Percentiles rank a stretch among this genome's conserved stretches.
phyloP scores from a whole-genome alignment of 2,888 invertebrate species.

The Cephus pygmeus region DNA sequence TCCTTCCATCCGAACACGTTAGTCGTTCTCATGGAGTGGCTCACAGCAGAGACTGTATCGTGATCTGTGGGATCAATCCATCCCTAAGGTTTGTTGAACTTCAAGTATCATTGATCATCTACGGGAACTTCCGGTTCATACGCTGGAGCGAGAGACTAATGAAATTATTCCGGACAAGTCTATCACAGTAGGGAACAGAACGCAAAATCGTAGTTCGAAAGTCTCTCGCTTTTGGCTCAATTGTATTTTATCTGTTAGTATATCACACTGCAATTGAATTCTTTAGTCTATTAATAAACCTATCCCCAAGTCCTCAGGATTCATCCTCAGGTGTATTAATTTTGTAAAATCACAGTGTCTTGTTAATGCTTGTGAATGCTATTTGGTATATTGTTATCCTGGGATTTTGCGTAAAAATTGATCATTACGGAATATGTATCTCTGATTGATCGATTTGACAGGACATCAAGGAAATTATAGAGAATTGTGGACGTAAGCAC shows the following conservation, averaged over 20 bases:
- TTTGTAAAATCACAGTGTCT: background rate
- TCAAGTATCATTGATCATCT: background rate
- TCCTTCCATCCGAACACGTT: constrained; percentile 60
- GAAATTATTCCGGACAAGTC: background rate
- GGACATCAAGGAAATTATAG: constrained; percentile 87
- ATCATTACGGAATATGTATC: background rate
- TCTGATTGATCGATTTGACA: constrained; percentile 60
- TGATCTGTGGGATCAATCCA: constrained; percentile 72
- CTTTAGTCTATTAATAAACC: background rate
- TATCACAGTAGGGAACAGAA: background rate
- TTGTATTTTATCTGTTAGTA: background rate
- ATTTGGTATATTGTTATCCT: background rate
- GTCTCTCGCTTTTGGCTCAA: background rate
- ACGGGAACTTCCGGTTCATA: background rate
- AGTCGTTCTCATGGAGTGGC: constrained; percentile 87
- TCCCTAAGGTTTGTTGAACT: constrained; percentile 66
- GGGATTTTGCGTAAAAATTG: background rate
- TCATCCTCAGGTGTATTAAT: background rate
- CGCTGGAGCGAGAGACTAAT: background rate
- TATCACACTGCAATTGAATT: background rate
- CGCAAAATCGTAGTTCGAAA: background rate
- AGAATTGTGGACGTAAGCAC: constrained; percentile 87
- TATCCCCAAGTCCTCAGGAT: background rate
- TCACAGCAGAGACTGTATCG: constrained; percentile 81
- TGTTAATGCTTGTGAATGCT: background rate